Evolutionary conservation across 2,888 invertebrate species (phyloP), one percentile per base, ranked within the genome.

Genomic region (Nematopogon swammerdamellus): DNA sequence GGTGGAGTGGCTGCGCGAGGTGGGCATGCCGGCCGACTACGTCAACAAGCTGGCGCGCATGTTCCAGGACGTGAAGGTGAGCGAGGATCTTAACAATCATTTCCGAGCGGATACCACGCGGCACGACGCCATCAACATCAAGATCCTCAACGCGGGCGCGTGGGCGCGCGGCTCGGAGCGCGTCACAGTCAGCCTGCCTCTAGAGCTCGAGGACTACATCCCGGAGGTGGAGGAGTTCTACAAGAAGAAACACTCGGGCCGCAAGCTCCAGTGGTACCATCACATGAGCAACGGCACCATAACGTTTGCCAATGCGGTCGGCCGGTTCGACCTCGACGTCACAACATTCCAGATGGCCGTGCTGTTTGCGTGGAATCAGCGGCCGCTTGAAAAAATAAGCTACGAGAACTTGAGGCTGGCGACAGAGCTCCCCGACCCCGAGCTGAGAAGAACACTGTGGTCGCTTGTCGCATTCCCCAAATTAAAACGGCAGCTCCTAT

Each of bases 271-370:
- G 73, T 99, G 99, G 99, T 91, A 98, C 72, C 98, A 99, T 76
- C 97, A 98, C 64, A 98, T 98, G 97, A 97, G 97, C 56, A 98
- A 98, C 75, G 99, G 98, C 59, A 97, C 97, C 53, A 95, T 99
- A 59, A 95, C 95, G 19, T 98, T 98, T 79, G 86, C 88, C 0
- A 97, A 96, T 69, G 86, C 89, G 57, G 87, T 92, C 49, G 98
- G 97, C 1, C 88, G 92, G 59, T 99, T 93, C 75, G 99, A 99
- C 74, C 82, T 99, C 60, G 99, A 99, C 68, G 97, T 99, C 5
- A 99, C 98, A 14, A 98, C 99, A 19, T 98, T 98, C 75, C 99
- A 99, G 86, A 97, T 99, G 97, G 97, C 97, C 42, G 97, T 99
- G 16, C 80, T 99, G 44, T 98, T 97, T 79, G 95, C 97, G 16